phyloP scores from a whole-genome alignment of 2,797 vertebrate genomes.

The Semaprochilodus insignis region DNA sequence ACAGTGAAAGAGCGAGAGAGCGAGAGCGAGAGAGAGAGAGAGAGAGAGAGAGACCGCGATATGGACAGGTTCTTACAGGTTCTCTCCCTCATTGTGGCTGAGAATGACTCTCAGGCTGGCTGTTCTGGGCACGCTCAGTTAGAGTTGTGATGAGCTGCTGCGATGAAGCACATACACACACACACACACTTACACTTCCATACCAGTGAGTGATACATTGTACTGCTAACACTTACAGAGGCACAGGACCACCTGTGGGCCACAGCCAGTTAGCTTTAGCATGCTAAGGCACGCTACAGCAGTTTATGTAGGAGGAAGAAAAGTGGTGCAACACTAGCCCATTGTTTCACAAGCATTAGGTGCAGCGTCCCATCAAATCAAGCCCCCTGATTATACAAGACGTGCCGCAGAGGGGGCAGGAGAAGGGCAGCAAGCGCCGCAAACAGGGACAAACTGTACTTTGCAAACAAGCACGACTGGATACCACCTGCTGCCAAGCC shows the following conservation, averaged over 20 bases:
- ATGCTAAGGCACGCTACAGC: not conserved
- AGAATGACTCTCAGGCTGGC: slow-evolving; percentile 30
- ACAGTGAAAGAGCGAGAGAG: slow-evolving; percentile 11
- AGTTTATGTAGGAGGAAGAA: not conserved
- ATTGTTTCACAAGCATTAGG: not conserved
- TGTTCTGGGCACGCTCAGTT: slow-evolving; percentile 43
- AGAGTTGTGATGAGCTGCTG: slow-evolving; percentile 5
- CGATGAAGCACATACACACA: not conserved
- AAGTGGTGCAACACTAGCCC: not conserved
- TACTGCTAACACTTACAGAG: not conserved
- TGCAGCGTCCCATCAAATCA: slow-evolving; percentile 7
- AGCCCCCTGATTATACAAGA: slow-evolving; percentile 11
- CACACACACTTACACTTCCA: not conserved
- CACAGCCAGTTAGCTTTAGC: not conserved
- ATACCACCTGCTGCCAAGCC: slow-evolving; percentile 23
- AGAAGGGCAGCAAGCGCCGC: not conserved
- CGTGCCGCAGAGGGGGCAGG: not conserved
- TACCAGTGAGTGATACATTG: not conserved
- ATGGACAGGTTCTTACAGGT: slow-evolving; percentile 58
- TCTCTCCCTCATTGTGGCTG: slow-evolving; percentile 33
- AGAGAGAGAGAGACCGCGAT: not conserved
- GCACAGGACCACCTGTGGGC: not conserved
- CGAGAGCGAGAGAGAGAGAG: not conserved
- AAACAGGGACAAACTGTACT: not conserved
- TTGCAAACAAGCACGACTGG: not conserved